phyloP scores from a whole-genome alignment of 2,797 vertebrate species.

The Channallabes apus region DNA sequence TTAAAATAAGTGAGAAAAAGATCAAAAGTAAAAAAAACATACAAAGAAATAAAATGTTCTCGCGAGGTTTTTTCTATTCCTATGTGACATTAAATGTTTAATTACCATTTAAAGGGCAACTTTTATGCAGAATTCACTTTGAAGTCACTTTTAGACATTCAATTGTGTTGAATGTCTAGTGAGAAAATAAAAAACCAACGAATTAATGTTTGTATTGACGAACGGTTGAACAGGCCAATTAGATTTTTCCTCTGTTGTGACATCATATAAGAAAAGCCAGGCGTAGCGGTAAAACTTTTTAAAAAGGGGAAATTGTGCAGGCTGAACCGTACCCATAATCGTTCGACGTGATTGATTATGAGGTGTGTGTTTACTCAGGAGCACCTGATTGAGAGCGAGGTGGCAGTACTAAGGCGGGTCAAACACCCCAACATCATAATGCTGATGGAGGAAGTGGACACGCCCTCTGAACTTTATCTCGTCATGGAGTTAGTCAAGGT shows the following conservation, averaged over 20 bases:
- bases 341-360: not conserved
- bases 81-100: not conserved
- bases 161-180: too few species aligned
- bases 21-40: not conserved
- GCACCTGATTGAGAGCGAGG: constrained; percentile 96
- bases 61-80: not conserved
- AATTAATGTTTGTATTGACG: too few species aligned
- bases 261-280: not conserved
- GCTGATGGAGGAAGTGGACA: constrained; percentile 96
- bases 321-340: not conserved
- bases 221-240: too few species aligned
- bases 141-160: too few species aligned
- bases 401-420: constrained; percentile 89
- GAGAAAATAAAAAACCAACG: too few species aligned
- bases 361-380: constrained; percentile 74
- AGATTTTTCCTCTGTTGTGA: too few species aligned
- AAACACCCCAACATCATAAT: constrained; percentile 98
- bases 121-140: too few species aligned
- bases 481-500: constrained; percentile 88
- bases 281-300: not conserved
- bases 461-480: constrained; percentile 85
- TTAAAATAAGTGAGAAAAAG: not conserved
- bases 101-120: not conserved
- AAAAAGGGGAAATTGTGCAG: not conserved
- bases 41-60: not conserved